A percentile compares a stretch with the other conserved stretches of the same genome.
Conservation (phyloP, 2,113 vertebrate genomes). For the Todiramphus saurophagus region DNA sequence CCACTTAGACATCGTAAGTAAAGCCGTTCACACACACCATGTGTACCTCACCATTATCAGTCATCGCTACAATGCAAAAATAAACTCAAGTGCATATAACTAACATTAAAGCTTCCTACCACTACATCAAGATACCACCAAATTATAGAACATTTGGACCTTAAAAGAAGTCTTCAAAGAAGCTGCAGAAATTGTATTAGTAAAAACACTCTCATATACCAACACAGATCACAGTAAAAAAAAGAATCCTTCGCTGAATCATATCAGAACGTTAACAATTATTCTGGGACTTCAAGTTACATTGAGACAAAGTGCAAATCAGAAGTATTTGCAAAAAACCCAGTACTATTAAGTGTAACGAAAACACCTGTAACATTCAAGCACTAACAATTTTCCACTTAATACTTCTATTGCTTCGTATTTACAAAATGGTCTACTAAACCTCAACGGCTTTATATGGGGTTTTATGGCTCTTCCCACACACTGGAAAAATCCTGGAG, state of each 20-base stretch:
- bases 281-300: not conserved
- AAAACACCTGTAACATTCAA: not conserved
- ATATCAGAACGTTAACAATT: not conserved
- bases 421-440: not conserved
- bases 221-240: not conserved
- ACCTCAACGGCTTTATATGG: not conserved
- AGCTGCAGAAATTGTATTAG: not conserved
- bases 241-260: not conserved
- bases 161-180: not conserved
- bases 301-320: not conserved
- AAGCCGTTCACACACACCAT: not conserved
- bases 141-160: not conserved
- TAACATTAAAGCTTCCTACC: not conserved
- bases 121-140: not conserved
- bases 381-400: not conserved
- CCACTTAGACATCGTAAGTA: not conserved
- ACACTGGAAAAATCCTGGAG: not conserved
- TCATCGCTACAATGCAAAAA: not conserved
- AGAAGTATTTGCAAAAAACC: not conserved
- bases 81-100: not conserved
- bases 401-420: not conserved
- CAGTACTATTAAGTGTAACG: not conserved
- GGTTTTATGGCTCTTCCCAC: not conserved
- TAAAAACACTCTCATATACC: not conserved
- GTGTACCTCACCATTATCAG: not conserved